Conservation (phyloP, 2,888 invertebrate species). For the Ormyrus rosae region DNA sequence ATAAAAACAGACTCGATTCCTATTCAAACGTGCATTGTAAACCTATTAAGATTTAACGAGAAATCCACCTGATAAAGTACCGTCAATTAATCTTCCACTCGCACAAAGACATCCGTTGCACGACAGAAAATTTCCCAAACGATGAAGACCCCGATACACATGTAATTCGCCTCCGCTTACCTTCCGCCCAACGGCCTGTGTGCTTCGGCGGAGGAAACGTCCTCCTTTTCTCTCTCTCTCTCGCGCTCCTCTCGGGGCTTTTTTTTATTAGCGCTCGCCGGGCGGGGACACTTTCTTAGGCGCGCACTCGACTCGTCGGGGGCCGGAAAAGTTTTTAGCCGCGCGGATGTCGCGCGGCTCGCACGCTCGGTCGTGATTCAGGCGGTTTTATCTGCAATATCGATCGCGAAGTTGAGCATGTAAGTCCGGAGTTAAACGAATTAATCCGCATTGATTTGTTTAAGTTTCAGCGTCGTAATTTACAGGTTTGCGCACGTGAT, state of each 20-base stretch:
- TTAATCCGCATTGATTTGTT: conserved; percentile 59
- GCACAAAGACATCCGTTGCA: neutral
- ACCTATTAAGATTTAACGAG: too few species aligned
- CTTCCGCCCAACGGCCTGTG: too few species aligned
- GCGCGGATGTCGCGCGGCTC: conserved; percentile 39
- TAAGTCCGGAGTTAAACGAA: conserved; percentile 55
- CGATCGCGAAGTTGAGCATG: conserved; percentile 49
- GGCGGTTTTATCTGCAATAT: conserved; percentile 51
- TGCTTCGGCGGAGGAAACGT: neutral
- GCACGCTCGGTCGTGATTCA: conserved; percentile 25
- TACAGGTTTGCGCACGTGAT: conserved; percentile 51
- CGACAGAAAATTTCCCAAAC: conserved; percentile 22
- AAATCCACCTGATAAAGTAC: too few species aligned
- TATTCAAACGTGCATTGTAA: too few species aligned
- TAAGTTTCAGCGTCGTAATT: conserved; percentile 56
- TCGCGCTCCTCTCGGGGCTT: neutral
- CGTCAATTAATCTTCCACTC: too few species aligned
- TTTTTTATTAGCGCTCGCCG: neutral
- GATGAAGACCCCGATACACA: conserved; percentile 37
- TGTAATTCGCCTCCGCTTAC: conserved; percentile 25
- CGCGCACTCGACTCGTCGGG: neutral
- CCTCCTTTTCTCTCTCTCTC: neutral
- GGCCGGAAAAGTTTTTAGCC: conserved; percentile 41
- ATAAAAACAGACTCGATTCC: too few species aligned
- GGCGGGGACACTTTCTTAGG: conserved; percentile 15